These are phyloP conservation scores for Pelecanus crispus DNA, from an alignment of 2,113 vertebrate species.

Conservation along the genomic window DNA sequence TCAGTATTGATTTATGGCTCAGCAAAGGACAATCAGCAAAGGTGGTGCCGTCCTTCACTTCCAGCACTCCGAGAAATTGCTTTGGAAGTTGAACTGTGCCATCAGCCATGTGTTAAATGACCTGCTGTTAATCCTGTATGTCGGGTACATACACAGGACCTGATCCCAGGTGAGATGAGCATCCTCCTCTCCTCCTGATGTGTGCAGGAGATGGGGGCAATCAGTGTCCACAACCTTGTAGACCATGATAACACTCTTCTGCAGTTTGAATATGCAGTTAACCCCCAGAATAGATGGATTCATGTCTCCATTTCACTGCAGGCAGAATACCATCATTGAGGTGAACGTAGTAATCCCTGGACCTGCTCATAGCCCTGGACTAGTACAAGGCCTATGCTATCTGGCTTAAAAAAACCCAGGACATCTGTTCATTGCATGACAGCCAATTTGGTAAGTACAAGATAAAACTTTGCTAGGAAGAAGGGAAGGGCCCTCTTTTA, in stretches of 20 bases:
- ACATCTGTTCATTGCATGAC: neutral
- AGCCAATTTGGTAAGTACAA: neutral
- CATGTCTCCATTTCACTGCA: neutral
- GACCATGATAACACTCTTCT: neutral
- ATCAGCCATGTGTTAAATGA: neutral
- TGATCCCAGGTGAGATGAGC: neutral
- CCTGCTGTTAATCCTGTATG: neutral
- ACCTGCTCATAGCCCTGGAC: neutral
- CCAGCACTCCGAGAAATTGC: neutral
- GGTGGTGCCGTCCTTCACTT: neutral
- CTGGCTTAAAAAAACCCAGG: neutral
- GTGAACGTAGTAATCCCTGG: neutral
- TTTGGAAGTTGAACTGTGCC: neutral
- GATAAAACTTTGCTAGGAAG: neutral
- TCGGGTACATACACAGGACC: neutral
- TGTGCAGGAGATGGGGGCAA: neutral
- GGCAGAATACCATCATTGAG: neutral
- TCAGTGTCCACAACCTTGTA: neutral
- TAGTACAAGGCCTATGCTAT: neutral
- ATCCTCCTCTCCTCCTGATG: neutral
- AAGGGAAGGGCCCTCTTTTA: neutral
- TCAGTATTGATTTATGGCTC: neutral
- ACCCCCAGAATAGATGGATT: neutral
- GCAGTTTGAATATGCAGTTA: neutral
- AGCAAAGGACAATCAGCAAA: neutral